Evolutionary conservation across 2,888 invertebrate species (phyloP), one percentile per base, ranked within the genome.

Genomic region (Ectemnius cavifrons): DNA sequence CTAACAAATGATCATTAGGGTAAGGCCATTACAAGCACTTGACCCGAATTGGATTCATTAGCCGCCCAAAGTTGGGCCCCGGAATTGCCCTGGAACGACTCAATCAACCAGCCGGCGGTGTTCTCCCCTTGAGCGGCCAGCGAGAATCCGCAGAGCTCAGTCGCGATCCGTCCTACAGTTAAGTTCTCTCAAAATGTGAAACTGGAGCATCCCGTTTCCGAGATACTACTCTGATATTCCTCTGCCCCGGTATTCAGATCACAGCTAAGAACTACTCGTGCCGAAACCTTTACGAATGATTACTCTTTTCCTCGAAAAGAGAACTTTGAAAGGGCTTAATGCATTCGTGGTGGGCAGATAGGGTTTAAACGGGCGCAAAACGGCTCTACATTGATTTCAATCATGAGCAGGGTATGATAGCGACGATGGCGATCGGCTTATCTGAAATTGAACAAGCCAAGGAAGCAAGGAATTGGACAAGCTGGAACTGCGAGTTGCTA

Each of bases 401-500:
- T 37, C 37, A 37, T 13, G 52, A 52, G 1, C n/a, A 16, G 2
- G 3, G 52, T 16, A 52, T 16, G 52, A 52, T 52, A 16, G 16
- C 52, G 52, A 0, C 14, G 16, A 52, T 13, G 16, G 16, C 14
- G 52, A 52, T 52, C 11, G 52, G 82, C 81, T 81, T 81, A 82
- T 81, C 81, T 77, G 56, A 18, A 23, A 70, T 71, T 63, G 68
- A 73, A 67, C 79, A 69, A 72, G 49, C 76, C 37, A 37, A 37
- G 37, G 37, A 37, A 37, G 65, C 65, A 45, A 18, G 47, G 59
- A 67, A 52, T 49, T 63, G 76, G 49, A 77, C 16, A 16, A 16
- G 14, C n/a, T 16, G 52, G 80, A 65, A 77, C 76, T 67, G 69
- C 63, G 63, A 59, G 46, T 68, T 71, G 82, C 67, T 80, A 82